Evolutionary conservation across 2,113 vertebrate species (phyloP), one percentile per base, ranked within the genome.

Genomic region (Taurulus bubalis): DNA sequence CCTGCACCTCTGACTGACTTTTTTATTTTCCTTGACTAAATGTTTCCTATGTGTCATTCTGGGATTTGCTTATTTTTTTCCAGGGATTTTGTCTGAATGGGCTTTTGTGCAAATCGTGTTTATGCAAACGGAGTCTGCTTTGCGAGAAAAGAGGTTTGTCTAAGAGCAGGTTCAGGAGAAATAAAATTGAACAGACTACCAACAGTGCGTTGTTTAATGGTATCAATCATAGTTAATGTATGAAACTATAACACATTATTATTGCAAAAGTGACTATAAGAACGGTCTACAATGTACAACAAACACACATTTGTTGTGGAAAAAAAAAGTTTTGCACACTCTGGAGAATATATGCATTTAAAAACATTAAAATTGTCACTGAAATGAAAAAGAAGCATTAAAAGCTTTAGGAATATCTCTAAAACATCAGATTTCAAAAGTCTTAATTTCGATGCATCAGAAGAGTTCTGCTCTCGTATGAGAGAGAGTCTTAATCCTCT

Each of bases 21-120:
- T 70, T 66, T 71, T 69, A 53, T 71, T 80, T 86, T 82, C 82
- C 82, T 22, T n/a, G 42, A 72, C 65, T 58, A 49, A 70, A 69
- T 87, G 30, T 82, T 91, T 88, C 87, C 82, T 62, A 34, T 69
- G 76, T 77, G 74, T 65, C 69, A 49, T 79, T 82, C n/a, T 58
- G 65, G 58, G 45, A n/a, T 18, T 45, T 58, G 10, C 45, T 26
- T 38, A 65, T 9, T 0, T 72, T 84, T 82, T 87, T 87, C 71
- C 74, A 74, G 66, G 47, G 77, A 60, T 42, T 84, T 80, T 56
- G 77, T 80, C 26, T 78, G 4, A 87, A 89, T 47, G 70, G 51
- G 67, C 59, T 75, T 85, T 76, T 84, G 64, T 84, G 55, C 28
- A 72, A 70, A 72, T 64, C 7, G 45, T 40, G 63, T 75, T 42